These are phyloP conservation scores for Myiozetetes cayanensis DNA, from an alignment of 2,113 vertebrate species.

Conservation along the genomic window DNA sequence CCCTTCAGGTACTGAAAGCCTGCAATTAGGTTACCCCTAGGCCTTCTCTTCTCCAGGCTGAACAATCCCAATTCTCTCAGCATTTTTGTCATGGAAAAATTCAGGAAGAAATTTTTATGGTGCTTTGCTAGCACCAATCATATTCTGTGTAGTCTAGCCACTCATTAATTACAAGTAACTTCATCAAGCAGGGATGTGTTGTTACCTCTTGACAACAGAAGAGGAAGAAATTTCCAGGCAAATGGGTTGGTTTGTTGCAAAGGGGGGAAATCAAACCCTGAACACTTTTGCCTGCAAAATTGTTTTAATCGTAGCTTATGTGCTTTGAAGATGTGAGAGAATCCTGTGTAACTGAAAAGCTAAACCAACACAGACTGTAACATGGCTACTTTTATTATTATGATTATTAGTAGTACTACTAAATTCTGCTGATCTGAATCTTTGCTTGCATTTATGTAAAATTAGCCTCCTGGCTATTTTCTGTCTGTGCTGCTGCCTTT, in stretches of 20 bases:
- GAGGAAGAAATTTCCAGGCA: neutral
- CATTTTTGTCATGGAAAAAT: neutral
- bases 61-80: neutral
- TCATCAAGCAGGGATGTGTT: neutral
- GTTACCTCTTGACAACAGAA: neutral
- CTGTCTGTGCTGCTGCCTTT: neutral
- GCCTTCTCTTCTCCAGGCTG: neutral
- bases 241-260: neutral
- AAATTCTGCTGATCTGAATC: neutral
- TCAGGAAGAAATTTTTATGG: neutral
- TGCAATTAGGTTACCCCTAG: neutral
- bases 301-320: neutral
- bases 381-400: neutral
- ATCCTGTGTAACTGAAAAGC: neutral
- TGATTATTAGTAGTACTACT: neutral
- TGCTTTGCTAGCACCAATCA: neutral
- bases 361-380: neutral
- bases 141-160: neutral
- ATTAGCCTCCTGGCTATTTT: neutral
- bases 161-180: neutral
- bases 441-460: neutral
- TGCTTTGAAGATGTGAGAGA: neutral
- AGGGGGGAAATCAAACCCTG: neutral
- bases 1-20: neutral
- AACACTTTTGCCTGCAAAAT: neutral